A percentile compares a stretch with the other conserved stretches of the same genome.
These are phyloP conservation scores for Caenorhabditis inopinata DNA, from an alignment of 1,140 invertebrate species.

Conservation along the genomic window DNA sequence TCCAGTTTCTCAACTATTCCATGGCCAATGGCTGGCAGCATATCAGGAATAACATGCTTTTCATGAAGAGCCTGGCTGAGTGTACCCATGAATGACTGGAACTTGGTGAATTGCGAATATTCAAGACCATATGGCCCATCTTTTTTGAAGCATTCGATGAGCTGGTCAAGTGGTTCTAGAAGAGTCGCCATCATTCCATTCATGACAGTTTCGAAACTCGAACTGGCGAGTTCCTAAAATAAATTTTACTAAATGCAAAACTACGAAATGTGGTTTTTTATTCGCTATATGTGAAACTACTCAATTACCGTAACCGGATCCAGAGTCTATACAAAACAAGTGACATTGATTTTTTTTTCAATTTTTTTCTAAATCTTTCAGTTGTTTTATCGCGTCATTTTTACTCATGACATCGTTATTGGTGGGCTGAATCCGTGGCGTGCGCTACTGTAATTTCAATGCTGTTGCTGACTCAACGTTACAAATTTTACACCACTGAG, in stretches of 20 bases:
- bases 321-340: too few relatives aligned
- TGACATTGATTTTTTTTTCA: too few relatives aligned
- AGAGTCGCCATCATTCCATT: conserved; percentile 7
- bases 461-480: too few relatives aligned
- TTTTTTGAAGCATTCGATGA: conserved; percentile 33
- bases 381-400: too few relatives aligned
- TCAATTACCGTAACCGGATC: too few relatives aligned
- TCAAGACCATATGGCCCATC: not conserved
- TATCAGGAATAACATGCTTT: conserved; percentile 50
- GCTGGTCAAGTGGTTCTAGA: not conserved
- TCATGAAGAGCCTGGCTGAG: conserved; percentile 50
- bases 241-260: not conserved
- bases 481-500: too few relatives aligned
- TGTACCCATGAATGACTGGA: conserved; percentile 40
- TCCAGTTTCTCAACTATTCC: conserved; percentile 36
- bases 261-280: not conserved
- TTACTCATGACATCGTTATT: too few relatives aligned
- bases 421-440: too few relatives aligned
- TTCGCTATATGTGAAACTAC: too few relatives aligned
- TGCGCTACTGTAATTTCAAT: too few relatives aligned
- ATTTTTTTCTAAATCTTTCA: too few relatives aligned
- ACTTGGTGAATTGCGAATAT: not conserved
- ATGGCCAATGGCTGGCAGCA: conserved; percentile 48
- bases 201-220: not conserved
- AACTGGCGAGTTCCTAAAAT: not conserved